phyloP scores from a whole-genome alignment of 2,797 vertebrate species.

The Neoniphon sammara region DNA sequence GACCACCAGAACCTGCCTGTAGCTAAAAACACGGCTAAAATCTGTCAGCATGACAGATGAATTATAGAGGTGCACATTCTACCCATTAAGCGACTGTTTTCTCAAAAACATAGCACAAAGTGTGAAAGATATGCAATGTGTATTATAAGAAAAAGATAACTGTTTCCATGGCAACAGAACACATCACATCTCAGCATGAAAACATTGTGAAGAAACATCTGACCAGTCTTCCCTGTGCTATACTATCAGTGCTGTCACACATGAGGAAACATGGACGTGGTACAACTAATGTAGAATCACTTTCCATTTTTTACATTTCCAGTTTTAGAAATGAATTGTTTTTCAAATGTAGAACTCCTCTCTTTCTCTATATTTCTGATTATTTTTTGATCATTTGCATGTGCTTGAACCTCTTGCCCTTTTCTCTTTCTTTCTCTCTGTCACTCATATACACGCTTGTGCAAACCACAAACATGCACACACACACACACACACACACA shows the following conservation, averaged over 20 bases:
- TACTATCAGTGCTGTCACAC: not conserved
- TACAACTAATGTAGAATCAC: constrained; percentile 5
- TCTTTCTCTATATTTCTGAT: not conserved
- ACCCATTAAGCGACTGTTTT: not conserved
- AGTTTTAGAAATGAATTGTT: constrained; percentile 3
- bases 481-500: no score
- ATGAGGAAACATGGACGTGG: constrained; percentile 1
- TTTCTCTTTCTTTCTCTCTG: not conserved
- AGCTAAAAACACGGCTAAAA: not conserved
- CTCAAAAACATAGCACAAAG: not conserved
- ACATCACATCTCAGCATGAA: not conserved
- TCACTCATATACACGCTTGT: not conserved
- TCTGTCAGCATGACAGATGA: not conserved
- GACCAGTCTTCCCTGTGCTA: not conserved
- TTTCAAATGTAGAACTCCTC: not conserved
- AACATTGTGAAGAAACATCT: not conserved
- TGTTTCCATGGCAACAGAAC: constrained; percentile 46
- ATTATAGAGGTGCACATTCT: constrained; percentile 7
- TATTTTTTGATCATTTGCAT: not conserved
- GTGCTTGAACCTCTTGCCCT: not conserved
- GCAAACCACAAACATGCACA: not conserved
- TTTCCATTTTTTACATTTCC: not conserved
- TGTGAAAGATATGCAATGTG: not conserved
- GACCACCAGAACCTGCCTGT: no score
- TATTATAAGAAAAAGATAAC: constrained; percentile 3